Percentiles rank a stretch among this genome's conserved stretches.
These are phyloP conservation scores for Haemorhous mexicanus DNA, from an alignment of 2,113 vertebrate genomes.

Conservation along the genomic window DNA sequence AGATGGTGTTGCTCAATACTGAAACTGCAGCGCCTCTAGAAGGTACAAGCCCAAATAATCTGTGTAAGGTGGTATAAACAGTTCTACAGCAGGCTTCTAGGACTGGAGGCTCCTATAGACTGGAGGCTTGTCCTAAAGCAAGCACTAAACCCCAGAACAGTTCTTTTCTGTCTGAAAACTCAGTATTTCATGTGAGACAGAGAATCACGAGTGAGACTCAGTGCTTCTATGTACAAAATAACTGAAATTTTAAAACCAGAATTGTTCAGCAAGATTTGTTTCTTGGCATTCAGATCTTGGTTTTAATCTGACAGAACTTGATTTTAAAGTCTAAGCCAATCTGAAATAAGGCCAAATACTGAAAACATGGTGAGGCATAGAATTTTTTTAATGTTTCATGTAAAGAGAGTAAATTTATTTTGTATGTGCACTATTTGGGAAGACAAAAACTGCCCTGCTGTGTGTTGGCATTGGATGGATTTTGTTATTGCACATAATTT, in stretches of 20 bases:
- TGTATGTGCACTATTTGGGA: neutral
- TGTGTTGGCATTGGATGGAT: neutral
- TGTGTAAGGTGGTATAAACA: neutral
- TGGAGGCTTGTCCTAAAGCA: neutral
- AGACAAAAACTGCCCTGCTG: neutral
- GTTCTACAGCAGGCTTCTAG: fast-evolving
- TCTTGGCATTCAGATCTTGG: neutral
- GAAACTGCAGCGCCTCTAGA: neutral
- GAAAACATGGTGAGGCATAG: neutral
- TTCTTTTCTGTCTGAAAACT: neutral
- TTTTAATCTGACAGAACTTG: neutral
- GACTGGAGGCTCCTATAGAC: neutral
- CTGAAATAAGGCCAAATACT: neutral
- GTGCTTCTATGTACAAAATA: neutral
- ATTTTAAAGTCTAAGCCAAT: neutral
- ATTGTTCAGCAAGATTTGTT: neutral
- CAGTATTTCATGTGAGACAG: neutral
- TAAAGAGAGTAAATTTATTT: neutral
- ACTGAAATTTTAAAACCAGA: neutral
- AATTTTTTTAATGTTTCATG: neutral
- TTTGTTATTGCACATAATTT: neutral
- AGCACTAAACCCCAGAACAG: neutral
- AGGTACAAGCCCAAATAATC: neutral
- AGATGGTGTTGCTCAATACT: neutral
- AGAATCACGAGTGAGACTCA: neutral